Percentiles rank a stretch among this genome's conserved stretches.
Evolutionary conservation across 2,113 vertebrate species (phyloP).

Genomic region (Scytalopus superciliaris): DNA sequence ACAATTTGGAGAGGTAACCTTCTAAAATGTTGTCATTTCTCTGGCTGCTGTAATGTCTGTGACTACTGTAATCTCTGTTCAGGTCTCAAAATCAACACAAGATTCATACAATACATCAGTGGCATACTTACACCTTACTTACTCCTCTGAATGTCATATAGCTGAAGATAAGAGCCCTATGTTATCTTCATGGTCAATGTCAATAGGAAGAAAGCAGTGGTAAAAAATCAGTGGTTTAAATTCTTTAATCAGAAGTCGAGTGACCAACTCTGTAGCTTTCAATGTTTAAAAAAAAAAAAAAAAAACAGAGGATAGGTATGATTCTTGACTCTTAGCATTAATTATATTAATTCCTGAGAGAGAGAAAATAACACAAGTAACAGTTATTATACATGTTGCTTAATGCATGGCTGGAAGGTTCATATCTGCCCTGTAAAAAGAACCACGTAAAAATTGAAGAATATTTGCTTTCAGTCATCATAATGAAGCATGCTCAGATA

Average conservation of each 20-base stretch:
- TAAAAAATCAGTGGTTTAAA: background rate
- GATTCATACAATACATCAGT: background rate
- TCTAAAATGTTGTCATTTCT: background rate
- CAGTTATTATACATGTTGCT: background rate
- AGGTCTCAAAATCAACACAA: background rate
- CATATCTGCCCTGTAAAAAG: background rate
- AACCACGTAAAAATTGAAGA: fast-evolving
- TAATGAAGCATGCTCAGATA: background rate
- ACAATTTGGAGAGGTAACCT: background rate
- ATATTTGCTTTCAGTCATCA: background rate
- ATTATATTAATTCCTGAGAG: background rate
- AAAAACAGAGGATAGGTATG: background rate
- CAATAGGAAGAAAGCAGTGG: background rate
- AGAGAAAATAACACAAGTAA: background rate
- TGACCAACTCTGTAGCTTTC: background rate
- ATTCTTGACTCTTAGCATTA: background rate
- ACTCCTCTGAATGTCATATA: background rate
- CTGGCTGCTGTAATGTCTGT: background rate
- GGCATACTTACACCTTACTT: background rate
- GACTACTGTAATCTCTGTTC: background rate
- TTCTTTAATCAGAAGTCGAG: background rate
- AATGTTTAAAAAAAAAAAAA: background rate
- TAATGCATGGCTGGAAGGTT: background rate
- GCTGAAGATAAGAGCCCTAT: background rate
- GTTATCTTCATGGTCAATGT: background rate